These are phyloP conservation scores for Pollachius pollachius DNA, from an alignment of 2,113 vertebrate genomes.

Conservation along the genomic window DNA sequence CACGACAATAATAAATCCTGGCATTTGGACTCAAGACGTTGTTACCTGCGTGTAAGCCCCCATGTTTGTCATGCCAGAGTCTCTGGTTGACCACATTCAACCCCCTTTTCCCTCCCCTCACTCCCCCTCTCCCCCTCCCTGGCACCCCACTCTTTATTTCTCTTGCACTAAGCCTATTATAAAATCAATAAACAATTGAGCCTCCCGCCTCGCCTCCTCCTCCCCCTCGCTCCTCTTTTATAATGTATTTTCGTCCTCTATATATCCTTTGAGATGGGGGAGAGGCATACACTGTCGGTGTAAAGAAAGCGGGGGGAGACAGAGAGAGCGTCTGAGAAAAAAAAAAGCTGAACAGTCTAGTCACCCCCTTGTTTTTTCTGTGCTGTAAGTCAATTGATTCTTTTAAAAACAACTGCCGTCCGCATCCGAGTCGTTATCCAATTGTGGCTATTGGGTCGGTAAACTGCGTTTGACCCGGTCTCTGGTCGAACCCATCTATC, in stretches of 20 bases:
- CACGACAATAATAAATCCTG: constrained; percentile 44
- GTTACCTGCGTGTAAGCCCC: constrained; percentile 69
- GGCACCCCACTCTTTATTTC: constrained; percentile 71
- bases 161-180: constrained; percentile 81
- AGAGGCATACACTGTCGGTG: constrained; percentile 42
- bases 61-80: constrained; percentile 70
- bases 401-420: constrained; percentile 28
- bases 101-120: too few species aligned
- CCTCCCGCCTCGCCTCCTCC: constrained; percentile 40
- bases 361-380: constrained; percentile 36
- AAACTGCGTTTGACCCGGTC: constrained; percentile 28
- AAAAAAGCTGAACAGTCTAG: constrained; percentile 25
- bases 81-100: constrained; percentile 61
- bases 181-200: constrained; percentile 86
- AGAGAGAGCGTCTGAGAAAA: constrained; percentile 11
- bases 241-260: constrained; percentile 76
- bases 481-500: constrained; percentile 28
- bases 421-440: constrained; percentile 40
- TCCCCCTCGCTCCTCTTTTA: constrained; percentile 52
- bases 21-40: constrained; percentile 57
- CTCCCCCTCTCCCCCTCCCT: constrained; percentile 33
- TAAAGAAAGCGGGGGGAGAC: not conserved
- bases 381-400: constrained; percentile 41
- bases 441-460: constrained; percentile 24
- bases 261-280: constrained; percentile 70